Evolutionary conservation across 2,888 invertebrate genomes (phyloP), one percentile per base, ranked within the genome.

Genomic region (Limenitis camilla): DNA sequence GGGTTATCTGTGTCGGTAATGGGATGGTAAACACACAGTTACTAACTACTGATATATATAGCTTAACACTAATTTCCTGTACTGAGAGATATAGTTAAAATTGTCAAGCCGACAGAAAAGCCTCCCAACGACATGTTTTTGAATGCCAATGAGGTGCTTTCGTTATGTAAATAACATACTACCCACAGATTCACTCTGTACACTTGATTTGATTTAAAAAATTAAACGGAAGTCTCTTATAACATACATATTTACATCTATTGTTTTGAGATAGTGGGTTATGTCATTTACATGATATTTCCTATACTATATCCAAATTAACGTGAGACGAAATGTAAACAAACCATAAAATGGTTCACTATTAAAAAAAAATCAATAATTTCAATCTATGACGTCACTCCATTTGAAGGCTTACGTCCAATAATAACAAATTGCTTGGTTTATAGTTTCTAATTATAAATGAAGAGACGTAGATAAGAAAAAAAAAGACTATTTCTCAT

Each of bases 61-160:
- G 67, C 74, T 77, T 75, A 76, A 58, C 60, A 64, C 82, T 86
- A 86, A 81, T 77, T 86, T 85, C 86, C 86, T 86, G 86, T 86
- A 86, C 84, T 83, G 85, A 79, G 78, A 85, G 82, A 85, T 85
- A 85, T 83, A 82, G 74, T 79, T 78, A 78, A 76, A 74, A 77
- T 72, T 73, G 72, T 68, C 67, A 69, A 70, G 73, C 74, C 66
- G 77, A 62, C 60, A 53, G 50, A 49, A 49, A 56, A 60, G 51
- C 53, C 42, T 47, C 57, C 43, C 49, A 52, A 38, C 35, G 52
- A 49, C 52, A 52, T 52, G 27, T n/a, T 31, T 40, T 43, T 30
- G 40, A 45, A 44, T 46, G 45, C 42, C 55, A 49, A 36, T 51
- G 54, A 49, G 44, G 39, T 42, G 55, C 55, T 52, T 52, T 45